Evolutionary conservation across 2,797 vertebrate species (phyloP), one percentile per base, ranked within the genome.

Genomic region (Sebastes steindachneri): DNA sequence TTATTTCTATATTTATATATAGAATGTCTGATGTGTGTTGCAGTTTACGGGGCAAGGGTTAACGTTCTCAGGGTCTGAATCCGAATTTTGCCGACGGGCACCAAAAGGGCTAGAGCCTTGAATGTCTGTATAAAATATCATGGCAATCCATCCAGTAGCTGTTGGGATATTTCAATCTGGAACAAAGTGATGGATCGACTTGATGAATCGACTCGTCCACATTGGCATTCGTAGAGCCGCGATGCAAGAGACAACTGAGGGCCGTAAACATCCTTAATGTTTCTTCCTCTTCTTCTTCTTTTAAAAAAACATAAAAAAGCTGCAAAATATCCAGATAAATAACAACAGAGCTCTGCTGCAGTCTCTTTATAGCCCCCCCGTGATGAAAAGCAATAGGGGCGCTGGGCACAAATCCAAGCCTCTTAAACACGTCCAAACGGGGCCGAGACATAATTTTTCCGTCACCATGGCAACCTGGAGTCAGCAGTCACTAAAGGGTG

Each of bases 391-490:
- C 74, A 77, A 64, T 21, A 10, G 55, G 4, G 3, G 14, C 45
- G 10, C 72, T 64, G 41, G 86, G 77, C 82, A 64, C 77, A 75
- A 68, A 88, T 79, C 83, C 86, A 79, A 80, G 68, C 68, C 58
- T 78, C 62, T 84, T 74, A 89, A 68, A 91, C 69, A 28, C 5
- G 45, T 80, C 81, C 86, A 79, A 80, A 85, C 62, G n/a, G 57
- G 67, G 70, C 68, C 67, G 35, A 45, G 75, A 88, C 75, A 79
- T 92, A 74, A 91, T 94, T 92, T 29, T 86, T 90, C 87, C 5
- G 63, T 96, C 90, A 73, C 94, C 93, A 89, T 89, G 92, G 93
- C 77, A 95, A 96, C 91, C 82, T 28, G 2, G 75, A 85, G 87
- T 67, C 84, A 86, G 91, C 84, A 86, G 92, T 89, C 92, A 85